Percentiles rank a stretch among this genome's conserved stretches.
These are phyloP conservation scores for Leptinotarsa undecemlineata DNA, from an alignment of 1,140 invertebrate species.

Conservation along the genomic window DNA sequence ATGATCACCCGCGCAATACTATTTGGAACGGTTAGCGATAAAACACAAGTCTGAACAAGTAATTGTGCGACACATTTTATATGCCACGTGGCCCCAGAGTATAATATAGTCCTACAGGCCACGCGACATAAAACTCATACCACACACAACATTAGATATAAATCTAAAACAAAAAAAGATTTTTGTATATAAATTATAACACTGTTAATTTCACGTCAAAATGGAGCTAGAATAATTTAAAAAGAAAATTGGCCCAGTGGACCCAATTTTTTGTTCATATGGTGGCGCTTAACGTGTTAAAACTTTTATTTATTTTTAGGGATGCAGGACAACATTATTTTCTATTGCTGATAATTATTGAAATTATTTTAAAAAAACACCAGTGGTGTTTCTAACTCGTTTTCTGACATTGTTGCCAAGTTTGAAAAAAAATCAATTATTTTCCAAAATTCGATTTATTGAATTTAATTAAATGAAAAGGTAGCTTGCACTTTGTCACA, in stretches of 20 bases:
- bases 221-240: background rate
- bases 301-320: no score
- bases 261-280: background rate
- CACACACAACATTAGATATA: background rate
- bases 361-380: no score
- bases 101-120: background rate
- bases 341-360: no score
- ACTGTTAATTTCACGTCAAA: background rate
- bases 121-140: background rate
- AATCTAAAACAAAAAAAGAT: background rate
- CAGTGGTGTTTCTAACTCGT: no score
- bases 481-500: no score
- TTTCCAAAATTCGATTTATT: no score
- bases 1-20: background rate
- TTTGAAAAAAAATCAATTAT: no score
- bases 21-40: background rate
- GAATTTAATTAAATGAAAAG: no score
- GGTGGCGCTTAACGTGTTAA: background rate
- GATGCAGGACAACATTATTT: no score
- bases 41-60: background rate
- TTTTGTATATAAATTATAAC: conserved; percentile 6
- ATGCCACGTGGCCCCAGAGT: background rate
- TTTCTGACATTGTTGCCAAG: no score
- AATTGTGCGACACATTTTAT: conserved; percentile 1
- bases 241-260: conserved; percentile 1